A percentile compares a stretch with the other conserved stretches of the same genome.
Evolutionary conservation across 2,113 vertebrate genomes (phyloP).

Genomic region (Grammomys dolichurus): DNA sequence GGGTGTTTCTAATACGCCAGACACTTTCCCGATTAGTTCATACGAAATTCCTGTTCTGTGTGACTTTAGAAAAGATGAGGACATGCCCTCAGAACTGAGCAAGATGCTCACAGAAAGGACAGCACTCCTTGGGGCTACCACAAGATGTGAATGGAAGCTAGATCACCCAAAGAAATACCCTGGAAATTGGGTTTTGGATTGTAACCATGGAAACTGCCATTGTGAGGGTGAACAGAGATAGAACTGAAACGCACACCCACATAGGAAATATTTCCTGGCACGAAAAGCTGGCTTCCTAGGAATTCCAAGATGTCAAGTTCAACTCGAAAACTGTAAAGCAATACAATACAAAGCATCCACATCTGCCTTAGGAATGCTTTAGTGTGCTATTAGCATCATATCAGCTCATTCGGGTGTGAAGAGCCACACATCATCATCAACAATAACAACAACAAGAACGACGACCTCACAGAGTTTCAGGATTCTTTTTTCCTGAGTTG

Average conservation of each 20-base stretch:
- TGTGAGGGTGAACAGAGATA: constrained; percentile 10
- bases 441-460: background rate
- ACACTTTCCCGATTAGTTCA: background rate
- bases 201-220: background rate
- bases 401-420: constrained; percentile 55
- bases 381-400: background rate
- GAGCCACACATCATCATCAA: constrained; percentile 55
- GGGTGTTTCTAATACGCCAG: background rate
- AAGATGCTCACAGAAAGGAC: background rate
- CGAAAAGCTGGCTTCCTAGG: background rate
- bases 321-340: constrained; percentile 47
- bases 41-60: background rate
- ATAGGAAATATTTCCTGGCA: constrained; percentile 4
- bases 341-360: background rate
- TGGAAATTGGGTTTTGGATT: background rate
- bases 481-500: constrained; percentile 60
- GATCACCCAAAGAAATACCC: background rate
- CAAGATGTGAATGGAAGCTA: background rate
- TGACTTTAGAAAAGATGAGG: constrained; percentile 6
- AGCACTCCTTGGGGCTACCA: background rate
- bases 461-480: constrained; percentile 35
- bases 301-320: constrained; percentile 33
- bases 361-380: background rate
- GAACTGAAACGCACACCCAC: background rate
- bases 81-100: background rate